Evolutionary conservation across 2,113 vertebrate species (phyloP), one percentile per base, ranked within the genome.

Genomic region (Eurypyga helias): DNA sequence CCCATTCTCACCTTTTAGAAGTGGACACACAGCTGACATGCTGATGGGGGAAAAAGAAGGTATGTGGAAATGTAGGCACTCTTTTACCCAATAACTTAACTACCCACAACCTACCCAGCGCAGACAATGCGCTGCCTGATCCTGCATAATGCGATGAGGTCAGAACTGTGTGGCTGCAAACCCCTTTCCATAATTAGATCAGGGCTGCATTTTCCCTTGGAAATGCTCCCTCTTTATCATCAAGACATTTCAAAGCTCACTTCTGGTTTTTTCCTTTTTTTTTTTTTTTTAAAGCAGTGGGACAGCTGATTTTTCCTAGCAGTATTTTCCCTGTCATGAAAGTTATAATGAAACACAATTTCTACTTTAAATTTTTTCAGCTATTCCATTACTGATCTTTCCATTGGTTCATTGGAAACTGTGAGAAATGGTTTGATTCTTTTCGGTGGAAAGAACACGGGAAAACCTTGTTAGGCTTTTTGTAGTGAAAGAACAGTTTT

Each of bases 351-450:
- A 89, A 87, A 94, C 94, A 61, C 38, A 76, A 94, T 89, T 89
- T 79, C 48, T 87, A 71, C 48, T 94, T 64, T 28, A 23, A 78
- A 11, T 75, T 86, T 94, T 91, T 89, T 77, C 60, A 91, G 26
- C 45, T 83, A 23, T 95, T 93, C 83, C 83, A 45, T 89, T 89
- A 78, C 83, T 87, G 67, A 89, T 89, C 36, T 85, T 89, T 89
- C 89, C 84, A 82, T 52, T 65, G 83, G 70, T n/a, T 96, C 69
- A 76, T 2, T 85, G 93, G 93, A 96, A 95, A 96, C 38, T 57
- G 26, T 87, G 34, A 95, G 38, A 94, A 25, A 71, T 14, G 33
- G 73, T 93, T 95, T 94, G 61, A 94, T 95, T 93, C 70, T 91
- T 84, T 71, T 94, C 81, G 48, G 7, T 87, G 61, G 81, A 84